Evolutionary conservation across 2,888 invertebrate genomes (phyloP).

Genomic region (Dicranocentrus wangi): DNA sequence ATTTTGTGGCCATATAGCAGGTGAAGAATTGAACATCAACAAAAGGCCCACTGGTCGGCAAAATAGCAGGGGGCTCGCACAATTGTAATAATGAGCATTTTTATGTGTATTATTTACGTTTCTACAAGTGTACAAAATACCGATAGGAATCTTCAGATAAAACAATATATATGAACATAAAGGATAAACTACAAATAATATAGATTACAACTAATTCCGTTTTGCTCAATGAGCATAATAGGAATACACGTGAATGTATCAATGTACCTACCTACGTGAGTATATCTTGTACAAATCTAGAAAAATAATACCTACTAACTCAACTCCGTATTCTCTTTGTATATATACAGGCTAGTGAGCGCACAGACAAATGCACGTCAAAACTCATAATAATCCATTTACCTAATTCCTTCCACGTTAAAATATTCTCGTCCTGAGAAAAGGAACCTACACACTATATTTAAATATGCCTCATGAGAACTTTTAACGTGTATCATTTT

Average conservation of each 20-base stretch:
- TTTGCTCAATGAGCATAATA: slow-evolving; percentile 54
- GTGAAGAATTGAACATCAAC: no score
- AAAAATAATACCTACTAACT: neutral
- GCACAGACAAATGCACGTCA: slow-evolving; percentile 8
- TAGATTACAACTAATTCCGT: slow-evolving; percentile 33
- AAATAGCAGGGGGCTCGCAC: slow-evolving; percentile 50
- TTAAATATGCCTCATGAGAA: slow-evolving; percentile 18
- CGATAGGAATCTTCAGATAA: slow-evolving; percentile 50
- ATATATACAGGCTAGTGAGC: neutral
- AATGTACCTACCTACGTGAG: neutral
- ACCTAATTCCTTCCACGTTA: neutral
- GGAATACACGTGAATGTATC: neutral
- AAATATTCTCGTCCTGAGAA: neutral
- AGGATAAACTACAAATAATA: slow-evolving; percentile 18
- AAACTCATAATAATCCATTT: slow-evolving; percentile 11
- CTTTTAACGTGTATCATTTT: slow-evolving; percentile 23
- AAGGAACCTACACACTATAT: neutral
- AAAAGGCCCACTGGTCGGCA: slow-evolving; percentile 33
- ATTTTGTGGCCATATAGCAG: no score
- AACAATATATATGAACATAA: slow-evolving; percentile 12
- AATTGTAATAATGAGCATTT: slow-evolving; percentile 50
- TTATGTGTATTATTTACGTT: slow-evolving; percentile 60
- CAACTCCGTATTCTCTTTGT: neutral
- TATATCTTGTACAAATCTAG: no score
- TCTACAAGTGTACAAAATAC: slow-evolving; percentile 60